Conservation (phyloP, 2,888 invertebrate species). For the Eilema griseolum region DNA sequence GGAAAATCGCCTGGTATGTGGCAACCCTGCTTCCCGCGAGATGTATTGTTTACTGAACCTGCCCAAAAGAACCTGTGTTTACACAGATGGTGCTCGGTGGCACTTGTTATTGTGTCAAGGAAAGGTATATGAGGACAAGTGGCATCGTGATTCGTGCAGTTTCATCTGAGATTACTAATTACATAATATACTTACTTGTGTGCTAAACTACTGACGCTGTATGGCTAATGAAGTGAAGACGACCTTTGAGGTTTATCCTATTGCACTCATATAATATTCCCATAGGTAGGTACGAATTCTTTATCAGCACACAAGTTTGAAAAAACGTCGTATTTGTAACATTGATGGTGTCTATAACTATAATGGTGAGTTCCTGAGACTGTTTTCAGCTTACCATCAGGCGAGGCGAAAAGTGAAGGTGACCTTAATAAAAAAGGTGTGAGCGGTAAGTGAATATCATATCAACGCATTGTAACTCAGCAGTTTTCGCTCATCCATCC, state of each 20-base stretch:
- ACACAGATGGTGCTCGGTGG: conserved; percentile 1
- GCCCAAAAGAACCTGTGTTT: not conserved
- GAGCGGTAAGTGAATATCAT: too few species aligned
- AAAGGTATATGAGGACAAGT: not conserved
- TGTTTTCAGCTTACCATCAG: too few species aligned
- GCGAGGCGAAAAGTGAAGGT: too few species aligned
- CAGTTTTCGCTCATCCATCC: not conserved
- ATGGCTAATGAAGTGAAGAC: not conserved
- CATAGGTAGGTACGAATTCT: too few species aligned
- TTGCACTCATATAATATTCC: too few species aligned
- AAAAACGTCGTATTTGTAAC: too few species aligned
- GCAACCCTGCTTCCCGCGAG: not conserved
- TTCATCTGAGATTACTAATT: not conserved
- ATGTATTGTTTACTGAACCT: not conserved
- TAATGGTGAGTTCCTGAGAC: too few species aligned
- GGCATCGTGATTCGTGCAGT: not conserved
- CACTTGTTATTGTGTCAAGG: conserved; percentile 9
- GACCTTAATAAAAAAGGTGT: too few species aligned
- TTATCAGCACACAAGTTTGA: too few species aligned
- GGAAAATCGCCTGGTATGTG: not conserved
- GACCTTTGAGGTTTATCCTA: too few species aligned
- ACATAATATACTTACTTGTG: not conserved
- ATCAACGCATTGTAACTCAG: not conserved
- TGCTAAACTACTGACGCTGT: not conserved
- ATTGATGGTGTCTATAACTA: too few species aligned